These are phyloP conservation scores for Aquatica leii DNA, from an alignment of 2,888 invertebrate species.

Conservation along the genomic window DNA sequence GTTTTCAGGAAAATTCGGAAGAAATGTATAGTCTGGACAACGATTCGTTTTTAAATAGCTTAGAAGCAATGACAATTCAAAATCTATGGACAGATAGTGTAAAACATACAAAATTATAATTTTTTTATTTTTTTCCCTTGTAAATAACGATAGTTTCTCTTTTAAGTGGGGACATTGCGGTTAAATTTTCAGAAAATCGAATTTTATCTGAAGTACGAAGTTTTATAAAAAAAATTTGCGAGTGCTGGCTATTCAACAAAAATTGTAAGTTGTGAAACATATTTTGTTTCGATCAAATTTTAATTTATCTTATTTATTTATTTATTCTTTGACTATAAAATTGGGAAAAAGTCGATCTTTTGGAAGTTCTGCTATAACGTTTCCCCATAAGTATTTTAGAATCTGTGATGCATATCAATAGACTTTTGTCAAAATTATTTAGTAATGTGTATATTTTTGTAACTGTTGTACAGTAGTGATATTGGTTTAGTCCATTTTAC, in stretches of 20 bases:
- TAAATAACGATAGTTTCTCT: no score
- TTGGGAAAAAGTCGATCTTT: no score
- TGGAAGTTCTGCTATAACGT: no score
- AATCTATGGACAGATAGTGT: constrained; percentile 94
- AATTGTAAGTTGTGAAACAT: no score
- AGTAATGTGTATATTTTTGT: constrained; percentile 33
- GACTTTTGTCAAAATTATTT: constrained; percentile 36
- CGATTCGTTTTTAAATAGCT: constrained; percentile 90
- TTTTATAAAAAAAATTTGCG: no score
- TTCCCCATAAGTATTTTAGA: constrained; percentile 58
- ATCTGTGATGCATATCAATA: constrained; percentile 60
- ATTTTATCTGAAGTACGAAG: no score
- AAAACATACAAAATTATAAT: constrained; percentile 86
- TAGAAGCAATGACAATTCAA: constrained; percentile 94
- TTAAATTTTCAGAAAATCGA: no score
- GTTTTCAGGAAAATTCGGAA: constrained; percentile 86
- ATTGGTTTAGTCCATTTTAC: constrained; percentile 25
- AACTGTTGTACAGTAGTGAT: constrained; percentile 36
- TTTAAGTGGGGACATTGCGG: no score
- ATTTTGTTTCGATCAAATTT: no score
- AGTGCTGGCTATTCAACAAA: no score
- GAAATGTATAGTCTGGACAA: constrained; percentile 95
- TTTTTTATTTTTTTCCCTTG: constrained; percentile 18
- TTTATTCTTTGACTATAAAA: no score
- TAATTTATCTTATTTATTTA: no score